phyloP scores from a whole-genome alignment of 2,888 invertebrate genomes.

The Caenorhabditis sp. region DNA sequence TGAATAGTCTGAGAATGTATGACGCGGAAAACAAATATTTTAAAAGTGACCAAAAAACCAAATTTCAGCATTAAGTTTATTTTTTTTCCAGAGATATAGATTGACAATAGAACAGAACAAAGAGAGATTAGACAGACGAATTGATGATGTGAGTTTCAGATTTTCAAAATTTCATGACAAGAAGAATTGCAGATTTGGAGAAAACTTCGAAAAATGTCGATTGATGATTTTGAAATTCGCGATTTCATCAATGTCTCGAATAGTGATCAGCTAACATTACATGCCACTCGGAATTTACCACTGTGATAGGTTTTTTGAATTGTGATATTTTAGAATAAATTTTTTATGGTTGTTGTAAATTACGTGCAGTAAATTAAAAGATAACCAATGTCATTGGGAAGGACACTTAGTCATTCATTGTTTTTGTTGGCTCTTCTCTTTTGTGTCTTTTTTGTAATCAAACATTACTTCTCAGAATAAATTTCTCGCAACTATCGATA shows the following conservation, averaged over 20 bases:
- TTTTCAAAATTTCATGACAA: background rate
- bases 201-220: background rate
- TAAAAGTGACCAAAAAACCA: too few species aligned
- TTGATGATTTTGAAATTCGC: slow-evolving; percentile 1
- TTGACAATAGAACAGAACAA: slow-evolving; percentile 44
- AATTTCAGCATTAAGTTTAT: too few species aligned
- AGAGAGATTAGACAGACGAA: slow-evolving; percentile 36
- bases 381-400: too few species aligned
- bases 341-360: background rate
- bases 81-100: slow-evolving; percentile 42
- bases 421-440: too few species aligned
- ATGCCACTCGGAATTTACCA: slow-evolving; percentile 27
- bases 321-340: slow-evolving; percentile 3
- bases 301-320: slow-evolving; percentile 11
- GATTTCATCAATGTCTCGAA: slow-evolving; percentile 28
- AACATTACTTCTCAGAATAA: too few species aligned
- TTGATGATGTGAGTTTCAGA: slow-evolving; percentile 20
- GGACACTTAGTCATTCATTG: too few species aligned
- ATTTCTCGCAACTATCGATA: too few species aligned
- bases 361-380: too few species aligned
- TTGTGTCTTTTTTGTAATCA: too few species aligned
- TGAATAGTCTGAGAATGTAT: too few species aligned
- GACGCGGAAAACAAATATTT: too few species aligned
- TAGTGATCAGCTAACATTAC: slow-evolving; percentile 22
- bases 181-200: slow-evolving; percentile 3